Evolutionary conservation across 2,888 invertebrate genomes (phyloP), one percentile per base, ranked within the genome.

Genomic region (Vannuccia rotundouncinata): DNA sequence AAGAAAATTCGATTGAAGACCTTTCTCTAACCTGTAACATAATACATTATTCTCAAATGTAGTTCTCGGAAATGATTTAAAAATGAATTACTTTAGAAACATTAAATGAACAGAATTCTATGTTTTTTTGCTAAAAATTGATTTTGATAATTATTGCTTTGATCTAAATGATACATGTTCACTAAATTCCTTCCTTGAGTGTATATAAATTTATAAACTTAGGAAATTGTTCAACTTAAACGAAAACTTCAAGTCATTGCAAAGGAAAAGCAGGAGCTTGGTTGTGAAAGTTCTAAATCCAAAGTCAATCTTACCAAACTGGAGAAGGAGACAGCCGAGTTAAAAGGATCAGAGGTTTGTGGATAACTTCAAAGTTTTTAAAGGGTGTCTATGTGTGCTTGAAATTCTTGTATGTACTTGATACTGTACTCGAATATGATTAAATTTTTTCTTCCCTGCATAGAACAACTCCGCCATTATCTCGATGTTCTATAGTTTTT

Each of bases 181-280:
- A n/a, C n/a, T n/a, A n/a, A n/a, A n/a, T n/a, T n/a, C n/a, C n/a
- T n/a, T n/a, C n/a, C n/a, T n/a, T n/a, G n/a, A n/a, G n/a, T 45
- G 5, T 45, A 45, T 45, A 45, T 45, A 17, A 17, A 5, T 45
- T 45, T 45, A 45, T 66, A 22, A 13, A 5, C 66, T n/a, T 66
- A 66, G 66, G 66, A 66, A 66, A 66, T 66, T 66, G 2, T 66
- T 66, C 66, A 66, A 66, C 66, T n/a, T 22, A 66, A 66, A 27
- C 66, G 66, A 5, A 66, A 66, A 66, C 66, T 66, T 66, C 66
- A 66, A 5, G 22, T 66, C 25, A 66, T 66, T 66, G 25, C 10
- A 2, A 66, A 66, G 2, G 66, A 66, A 66, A 66, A 66, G 25
- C 66, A 66, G 25, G 66, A 66, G 25, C 10, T 17, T 45, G 45